Base-by-base conservation (phyloP, 2,888 invertebrate species). In the Drosophila affinis region DNA sequence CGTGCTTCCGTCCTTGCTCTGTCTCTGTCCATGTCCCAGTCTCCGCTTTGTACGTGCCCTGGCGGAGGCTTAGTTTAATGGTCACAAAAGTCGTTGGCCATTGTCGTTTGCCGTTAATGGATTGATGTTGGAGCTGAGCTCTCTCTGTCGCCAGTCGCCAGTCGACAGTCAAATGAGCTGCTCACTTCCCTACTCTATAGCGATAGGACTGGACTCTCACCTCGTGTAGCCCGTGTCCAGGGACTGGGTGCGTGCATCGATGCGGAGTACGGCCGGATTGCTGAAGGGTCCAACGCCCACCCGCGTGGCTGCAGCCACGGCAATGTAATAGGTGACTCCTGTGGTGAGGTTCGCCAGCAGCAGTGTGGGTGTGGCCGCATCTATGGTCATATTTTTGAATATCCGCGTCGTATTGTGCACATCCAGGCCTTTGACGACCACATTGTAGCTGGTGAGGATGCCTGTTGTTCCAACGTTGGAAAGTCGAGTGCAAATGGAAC, bases 201-300 rank as follows among this genome's bases (percentile, higher is more conserved):
- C n/a, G n/a, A n/a, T 24, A 24, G 24, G 24, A 24, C 21, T 21
- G n/a, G n/a, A n/a, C 45, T 81, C 83, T 59, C 72, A 90, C 90
- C 90, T 91, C 53, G 91, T 92, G 51, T 91, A 92, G 65, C 92
- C 91, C 54, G 92, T 92, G 88, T 94, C 94, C 70, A 93, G 90
- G 70, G 93, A 91, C 76, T 93, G 93, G 29, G 94, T 93, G 53
- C 93, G 93, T 48, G 94, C 94, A 92, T 94, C 94, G 75, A 95
- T 92, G 63, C 94, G 92, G 65, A 95, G 88, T 39, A 93, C 93
- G 9, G 95, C 95, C 79, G 96, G 95, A 76, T 95, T 93, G 87
- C 96, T 96, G 85, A 94, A 96, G 52, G 96, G 96, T 3, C 98
- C 98, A 32, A 95, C 92, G 18, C 98, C 98, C 62, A 95, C 95